Base-by-base conservation (phyloP, 2,797 vertebrate species). In the Halcyon leucocephala region DNA sequence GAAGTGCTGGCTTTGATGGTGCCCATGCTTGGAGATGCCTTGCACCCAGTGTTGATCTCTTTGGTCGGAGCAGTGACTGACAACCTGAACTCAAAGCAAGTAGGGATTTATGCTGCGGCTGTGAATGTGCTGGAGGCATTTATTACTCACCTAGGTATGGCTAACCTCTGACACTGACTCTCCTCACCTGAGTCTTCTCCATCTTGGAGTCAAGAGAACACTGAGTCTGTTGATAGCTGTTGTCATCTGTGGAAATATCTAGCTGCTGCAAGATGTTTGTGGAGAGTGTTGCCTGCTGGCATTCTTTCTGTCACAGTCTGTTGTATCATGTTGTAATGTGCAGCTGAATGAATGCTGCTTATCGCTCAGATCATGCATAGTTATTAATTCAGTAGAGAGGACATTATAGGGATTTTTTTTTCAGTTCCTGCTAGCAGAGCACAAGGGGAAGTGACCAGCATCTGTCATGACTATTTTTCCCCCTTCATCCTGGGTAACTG, bases 21-120 rank as follows among this genome's bases (percentile, higher is more conserved):
- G 28, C 88, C 96, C 4, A 9, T 95, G 16, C 97, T 98, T 20
- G 90, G 51, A 86, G 95, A 94, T 7, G 86, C 90, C 70, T 74
- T 98, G 42, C 92, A 95, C 3, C 97, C 97, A 22, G 80, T 97
- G 65, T 82, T 98, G 62, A 42, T 96, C 19, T 61, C 95, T 29
- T 4, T 98, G 76, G 86, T 96, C 67, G 25, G 37, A 3, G 95
- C 94, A 11, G 86, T 97, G 8, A 96, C 94, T 4, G 97, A 98
- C 76, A 98, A 97, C 73, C 93, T 98, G 79, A 98, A 98, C 92
- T 98, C 97, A 46, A 98, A 98, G 94, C 89, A 96, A 58, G 0
- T 20, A 0, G 96, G 96, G 54, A 98, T 98, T 77, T 94, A 97
- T 3, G 8, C 62, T 0, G 97, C 98, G 4, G 96, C 98, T 0